Conservation (phyloP, 2,113 vertebrate species). For the Eretmochelys imbricata region DNA sequence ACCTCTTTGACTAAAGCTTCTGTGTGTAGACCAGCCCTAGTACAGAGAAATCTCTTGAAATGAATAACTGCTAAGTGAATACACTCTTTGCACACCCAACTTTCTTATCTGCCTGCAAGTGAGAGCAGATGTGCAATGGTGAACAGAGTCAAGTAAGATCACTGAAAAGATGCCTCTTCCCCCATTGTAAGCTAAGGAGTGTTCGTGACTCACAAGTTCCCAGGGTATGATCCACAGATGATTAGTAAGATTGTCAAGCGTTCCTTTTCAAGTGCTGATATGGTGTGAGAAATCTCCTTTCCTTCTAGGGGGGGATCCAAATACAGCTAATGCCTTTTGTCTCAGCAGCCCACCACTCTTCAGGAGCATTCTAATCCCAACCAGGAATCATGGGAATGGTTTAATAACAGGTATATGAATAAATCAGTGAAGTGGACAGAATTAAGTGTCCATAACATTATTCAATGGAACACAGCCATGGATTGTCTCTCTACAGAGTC, state of each 20-base stretch:
- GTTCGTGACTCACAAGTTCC: not conserved
- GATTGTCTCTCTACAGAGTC: not conserved
- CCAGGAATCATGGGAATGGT: not conserved
- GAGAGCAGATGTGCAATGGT: not conserved
- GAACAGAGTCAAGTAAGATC: not conserved
- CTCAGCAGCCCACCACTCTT: not conserved
- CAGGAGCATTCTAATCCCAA: not conserved
- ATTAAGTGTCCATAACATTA: not conserved
- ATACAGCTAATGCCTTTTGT: not conserved
- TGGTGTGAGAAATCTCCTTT: not conserved
- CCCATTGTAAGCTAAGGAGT: not conserved
- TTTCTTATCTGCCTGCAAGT: not conserved
- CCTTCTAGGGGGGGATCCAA: not conserved
- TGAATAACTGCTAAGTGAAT: not conserved
- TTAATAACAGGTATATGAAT: not conserved
- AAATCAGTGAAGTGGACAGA: not conserved
- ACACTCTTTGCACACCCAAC: not conserved
- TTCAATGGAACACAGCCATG: not conserved
- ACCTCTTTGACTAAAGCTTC: not conserved
- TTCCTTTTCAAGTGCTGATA: slow-evolving; percentile 16
- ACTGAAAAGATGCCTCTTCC: slow-evolving; percentile 4
- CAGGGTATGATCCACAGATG: not conserved
- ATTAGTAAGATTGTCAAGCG: not conserved
- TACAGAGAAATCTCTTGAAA: not conserved
- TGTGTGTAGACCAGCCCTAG: not conserved